phyloP scores from a whole-genome alignment of 2,888 invertebrate genomes.

The Drosophila niveifrons region DNA sequence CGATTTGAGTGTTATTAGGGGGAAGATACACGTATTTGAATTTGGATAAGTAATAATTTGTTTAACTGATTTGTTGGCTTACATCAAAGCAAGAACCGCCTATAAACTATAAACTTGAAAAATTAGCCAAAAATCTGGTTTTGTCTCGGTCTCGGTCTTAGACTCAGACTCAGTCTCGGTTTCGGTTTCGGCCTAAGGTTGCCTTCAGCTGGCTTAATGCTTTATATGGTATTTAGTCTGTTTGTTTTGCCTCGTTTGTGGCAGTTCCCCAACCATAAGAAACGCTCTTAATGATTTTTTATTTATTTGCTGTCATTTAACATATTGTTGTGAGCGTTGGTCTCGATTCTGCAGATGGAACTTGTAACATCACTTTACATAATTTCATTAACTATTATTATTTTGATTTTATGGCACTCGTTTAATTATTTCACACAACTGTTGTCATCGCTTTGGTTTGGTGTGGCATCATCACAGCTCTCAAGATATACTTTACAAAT shows the following conservation, averaged over 20 bases:
- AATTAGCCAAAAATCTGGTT: conserved; percentile 59
- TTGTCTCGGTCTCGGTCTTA: conserved; percentile 38
- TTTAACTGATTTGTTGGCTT: conserved; percentile 73
- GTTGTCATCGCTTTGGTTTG: conserved; percentile 51
- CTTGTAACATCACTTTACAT: conserved; percentile 79
- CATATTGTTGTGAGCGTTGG: conserved; percentile 43
- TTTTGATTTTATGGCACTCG: conserved; percentile 64
- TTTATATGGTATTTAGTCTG: conserved; percentile 69
- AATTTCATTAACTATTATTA: conserved; percentile 56
- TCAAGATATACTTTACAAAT: not conserved
- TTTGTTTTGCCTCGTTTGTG: conserved; percentile 36
- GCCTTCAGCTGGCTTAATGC: conserved; percentile 45
- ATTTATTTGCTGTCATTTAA: conserved; percentile 75
- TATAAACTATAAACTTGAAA: conserved; percentile 41
- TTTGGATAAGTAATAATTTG: conserved; percentile 76
- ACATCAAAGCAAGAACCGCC: conserved; percentile 76
- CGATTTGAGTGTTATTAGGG: conserved; percentile 65
- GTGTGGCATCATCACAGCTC: conserved; percentile 66
- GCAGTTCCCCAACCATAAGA: conserved; percentile 45
- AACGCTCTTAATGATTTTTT: conserved; percentile 71
- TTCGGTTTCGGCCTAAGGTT: conserved; percentile 18
- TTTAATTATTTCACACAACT: conserved; percentile 65
- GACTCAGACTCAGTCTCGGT: conserved; percentile 28
- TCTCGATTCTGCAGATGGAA: conserved; percentile 50
- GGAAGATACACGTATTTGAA: conserved; percentile 36